Evolutionary conservation across 2,888 invertebrate species (phyloP), one percentile per base, ranked within the genome.

Genomic region (Polymixis lichenea): DNA sequence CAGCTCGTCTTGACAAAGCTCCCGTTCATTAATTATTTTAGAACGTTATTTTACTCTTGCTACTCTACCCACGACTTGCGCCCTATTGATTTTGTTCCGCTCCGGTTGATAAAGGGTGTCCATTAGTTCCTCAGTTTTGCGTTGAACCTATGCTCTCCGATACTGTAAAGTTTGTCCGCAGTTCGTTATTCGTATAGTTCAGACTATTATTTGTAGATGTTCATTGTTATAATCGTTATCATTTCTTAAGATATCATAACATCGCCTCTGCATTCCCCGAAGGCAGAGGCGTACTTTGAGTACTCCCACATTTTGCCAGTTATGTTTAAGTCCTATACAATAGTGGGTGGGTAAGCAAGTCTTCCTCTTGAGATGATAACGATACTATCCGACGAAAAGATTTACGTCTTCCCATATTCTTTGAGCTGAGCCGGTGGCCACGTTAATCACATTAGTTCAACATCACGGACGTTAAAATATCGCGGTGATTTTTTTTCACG

Each of bases 1-100:
- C 79, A 70, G 49, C 75, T 65, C 65, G 32, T 83, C 84, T 65
- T 82, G 61, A 76, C 75, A 76, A 82, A 86, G 84, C 86, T 72
- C 65, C 28, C 46, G 69, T 71, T 78, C 84, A 84, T 86, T 86
- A 86, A 86, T 86, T 81, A 78, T 77, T 84, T 84, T 75, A 81
- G 66, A 74, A 76, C 75, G 65, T 61, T 84, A 80, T 64, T 83
- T 77, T 60, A 74, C 72, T 62, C 65, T 69, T 61, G 60, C n/a
- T 46, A 17, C 55, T 67, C 69, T 25, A 77, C 71, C 72, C 65
- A 66, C 74, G 19, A 62, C 84, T 83, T 77, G 74, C 69, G 65
- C 74, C 80, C 80, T 83, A 84, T 83, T 84, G 84, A 80, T 83
- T 83, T 73, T 70, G 74, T 69, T 58, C 73, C 46, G n/a, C 55